Evolutionary conservation across 2,113 vertebrate species (phyloP).

Genomic region (Picathartes gymnocephalus): DNA sequence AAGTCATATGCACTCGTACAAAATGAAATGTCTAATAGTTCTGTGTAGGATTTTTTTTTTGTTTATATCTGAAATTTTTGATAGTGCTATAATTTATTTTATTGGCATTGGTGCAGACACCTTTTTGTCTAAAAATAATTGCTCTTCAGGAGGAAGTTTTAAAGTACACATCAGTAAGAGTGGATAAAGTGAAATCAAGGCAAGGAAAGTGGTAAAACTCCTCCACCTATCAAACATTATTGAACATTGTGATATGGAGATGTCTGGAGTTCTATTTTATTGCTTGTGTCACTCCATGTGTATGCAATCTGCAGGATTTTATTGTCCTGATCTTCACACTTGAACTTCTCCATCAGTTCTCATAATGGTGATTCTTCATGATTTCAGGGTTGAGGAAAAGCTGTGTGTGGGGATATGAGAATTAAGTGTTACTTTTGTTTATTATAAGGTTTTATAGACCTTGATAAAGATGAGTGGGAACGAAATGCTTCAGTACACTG

Average conservation of each 20-base stretch:
- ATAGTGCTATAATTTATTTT: not conserved
- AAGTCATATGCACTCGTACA: accelerated
- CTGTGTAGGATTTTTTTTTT: not conserved
- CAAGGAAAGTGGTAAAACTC: not conserved
- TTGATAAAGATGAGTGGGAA: not conserved
- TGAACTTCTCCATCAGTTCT: not conserved
- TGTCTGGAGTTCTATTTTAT: not conserved
- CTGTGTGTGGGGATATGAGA: not conserved
- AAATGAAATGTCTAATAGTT: not conserved
- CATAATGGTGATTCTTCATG: not conserved
- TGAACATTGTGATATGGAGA: not conserved
- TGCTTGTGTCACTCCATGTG: not conserved
- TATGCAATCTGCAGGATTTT: not conserved
- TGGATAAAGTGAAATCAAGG: not conserved
- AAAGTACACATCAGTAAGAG: not conserved
- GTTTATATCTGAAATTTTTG: not conserved
- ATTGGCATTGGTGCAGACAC: not conserved
- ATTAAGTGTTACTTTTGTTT: not conserved
- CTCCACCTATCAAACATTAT: not conserved
- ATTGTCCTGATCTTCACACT: not conserved
- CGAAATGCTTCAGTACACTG: not conserved
- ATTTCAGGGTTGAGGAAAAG: not conserved
- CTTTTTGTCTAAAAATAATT: not conserved
- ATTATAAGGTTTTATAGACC: not conserved
- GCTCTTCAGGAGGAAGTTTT: not conserved